Base-by-base conservation (phyloP, 2,113 vertebrate species). In the Pteronura brasiliensis region DNA sequence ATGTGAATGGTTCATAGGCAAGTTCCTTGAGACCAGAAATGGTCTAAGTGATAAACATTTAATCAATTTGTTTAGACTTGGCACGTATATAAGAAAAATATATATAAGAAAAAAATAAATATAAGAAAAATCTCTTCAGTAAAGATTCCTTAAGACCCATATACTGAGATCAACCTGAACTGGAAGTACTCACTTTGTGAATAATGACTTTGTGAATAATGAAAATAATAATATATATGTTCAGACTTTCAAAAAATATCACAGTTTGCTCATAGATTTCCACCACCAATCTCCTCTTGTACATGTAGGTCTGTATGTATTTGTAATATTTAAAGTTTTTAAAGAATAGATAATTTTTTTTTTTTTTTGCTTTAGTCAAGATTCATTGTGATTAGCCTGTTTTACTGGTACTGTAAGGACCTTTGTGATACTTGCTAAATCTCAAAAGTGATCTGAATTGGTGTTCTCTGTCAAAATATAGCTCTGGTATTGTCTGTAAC, bases 101-200 rank as follows among this genome's bases (percentile, higher is more conserved):
- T 71, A 49, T 96, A 94, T 93, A 71, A 72, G 20, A 65, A 92
- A 92, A 95, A 92, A 93, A 29, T 52, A 49, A 90, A 49, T 96
- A 95, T 93, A 71, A 72, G 20, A 65, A 92, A 92, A 95, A 29
- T 52, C 14, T 82, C 21, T 65, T 92, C 88, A 11, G 34, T 82
- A 83, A 95, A 72, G 17, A 77, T 79, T 87, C 8, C 15, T 81
- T 39, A 86, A 91, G 81, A 74, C 36, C 39, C 12, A 52, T 88
- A 88, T 88, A 77, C 23, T 63, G 77, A 80, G 21, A 31, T 92
- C 92, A 91, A 90, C 39, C 0, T 0, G 23, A 94, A 27, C 23
- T 74, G 18, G 63, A 49, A 59, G 2, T 79, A 88, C 74, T 85
- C 42, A 0, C 0, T 31, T 88, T 79, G 0, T 90, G 52, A 82